A percentile compares a stretch with the other conserved stretches of the same genome.
These are phyloP conservation scores for Zelleria hepariella DNA, from an alignment of 2,888 invertebrate genomes.

Conservation along the genomic window DNA sequence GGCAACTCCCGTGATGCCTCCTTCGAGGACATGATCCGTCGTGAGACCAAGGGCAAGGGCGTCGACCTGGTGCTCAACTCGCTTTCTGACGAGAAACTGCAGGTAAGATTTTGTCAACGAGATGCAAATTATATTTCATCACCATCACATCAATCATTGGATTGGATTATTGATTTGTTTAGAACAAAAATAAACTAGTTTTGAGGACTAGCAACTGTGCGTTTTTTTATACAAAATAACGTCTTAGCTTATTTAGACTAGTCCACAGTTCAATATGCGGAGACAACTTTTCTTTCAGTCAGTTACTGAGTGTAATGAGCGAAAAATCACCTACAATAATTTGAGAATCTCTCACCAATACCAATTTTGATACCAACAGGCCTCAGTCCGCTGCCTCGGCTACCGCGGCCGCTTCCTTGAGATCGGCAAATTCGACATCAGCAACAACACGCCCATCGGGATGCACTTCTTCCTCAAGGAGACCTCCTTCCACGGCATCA, in stretches of 20 bases:
- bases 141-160: no score
- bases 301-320: no score
- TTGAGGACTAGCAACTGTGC: no score
- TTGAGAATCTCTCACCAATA: background rate
- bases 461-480: conserved; percentile 79
- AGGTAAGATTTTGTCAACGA: conserved; percentile 40
- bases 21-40: conserved; percentile 89
- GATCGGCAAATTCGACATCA: conserved; percentile 84
- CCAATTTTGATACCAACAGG: conserved; percentile 26
- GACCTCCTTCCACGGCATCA: conserved; percentile 70
- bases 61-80: conserved; percentile 95
- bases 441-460: conserved; percentile 75
- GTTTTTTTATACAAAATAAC: no score
- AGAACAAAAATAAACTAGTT: no score
- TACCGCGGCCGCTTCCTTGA: conserved; percentile 80
- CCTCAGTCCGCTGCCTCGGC: conserved; percentile 66
- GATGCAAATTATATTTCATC: background rate
- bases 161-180: no score
- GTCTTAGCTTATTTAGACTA: no score
- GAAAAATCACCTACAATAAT: no score
- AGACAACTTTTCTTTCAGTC: no score
- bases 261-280: no score
- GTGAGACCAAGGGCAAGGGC: conserved; percentile 85
- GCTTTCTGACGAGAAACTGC: conserved; percentile 90
- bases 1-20: conserved; percentile 89